Conservation (phyloP, 1,140 invertebrate species). For the Drosophila kohkoa region DNA sequence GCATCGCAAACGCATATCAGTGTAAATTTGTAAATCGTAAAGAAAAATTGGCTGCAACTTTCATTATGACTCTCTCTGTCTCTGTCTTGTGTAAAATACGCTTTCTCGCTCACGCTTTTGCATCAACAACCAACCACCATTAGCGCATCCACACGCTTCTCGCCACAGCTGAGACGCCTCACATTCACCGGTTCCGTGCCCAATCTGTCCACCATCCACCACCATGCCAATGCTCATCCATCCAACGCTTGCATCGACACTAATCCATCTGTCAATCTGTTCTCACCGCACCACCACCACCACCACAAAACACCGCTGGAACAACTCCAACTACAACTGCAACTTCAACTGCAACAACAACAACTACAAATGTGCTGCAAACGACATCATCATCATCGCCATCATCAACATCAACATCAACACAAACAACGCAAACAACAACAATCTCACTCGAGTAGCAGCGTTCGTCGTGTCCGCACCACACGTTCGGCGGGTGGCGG, state of each 20-base stretch:
- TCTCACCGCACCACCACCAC: conserved; percentile 32
- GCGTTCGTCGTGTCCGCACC: conserved; percentile 64
- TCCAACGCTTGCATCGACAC: conserved; percentile 24
- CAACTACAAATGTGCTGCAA: conserved; percentile 58
- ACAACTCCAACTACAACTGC: conserved; percentile 50
- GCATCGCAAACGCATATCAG: no score
- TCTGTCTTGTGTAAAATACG: not conserved
- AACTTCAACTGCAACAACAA: conserved; percentile 40
- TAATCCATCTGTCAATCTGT: conserved; percentile 39
- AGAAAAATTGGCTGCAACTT: not conserved
- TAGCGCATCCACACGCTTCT: conserved; percentile 78
- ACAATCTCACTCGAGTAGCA: conserved; percentile 54
- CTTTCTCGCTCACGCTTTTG: conserved; percentile 21
- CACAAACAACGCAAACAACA: conserved; percentile 52
- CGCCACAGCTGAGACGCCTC: conserved; percentile 77
- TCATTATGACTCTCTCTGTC: conserved; percentile 2
- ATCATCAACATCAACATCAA: conserved; percentile 57
- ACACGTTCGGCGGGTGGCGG: conserved; percentile 29
- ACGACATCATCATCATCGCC: conserved; percentile 23
- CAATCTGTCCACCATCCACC: conserved; percentile 73
- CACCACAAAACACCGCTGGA: conserved; percentile 59
- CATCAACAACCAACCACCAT: conserved; percentile 11
- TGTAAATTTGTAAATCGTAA: not conserved
- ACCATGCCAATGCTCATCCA: conserved; percentile 51
- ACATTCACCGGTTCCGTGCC: conserved; percentile 84